Conservation (phyloP, 2,888 invertebrate genomes). For the Drosophila borborema region DNA sequence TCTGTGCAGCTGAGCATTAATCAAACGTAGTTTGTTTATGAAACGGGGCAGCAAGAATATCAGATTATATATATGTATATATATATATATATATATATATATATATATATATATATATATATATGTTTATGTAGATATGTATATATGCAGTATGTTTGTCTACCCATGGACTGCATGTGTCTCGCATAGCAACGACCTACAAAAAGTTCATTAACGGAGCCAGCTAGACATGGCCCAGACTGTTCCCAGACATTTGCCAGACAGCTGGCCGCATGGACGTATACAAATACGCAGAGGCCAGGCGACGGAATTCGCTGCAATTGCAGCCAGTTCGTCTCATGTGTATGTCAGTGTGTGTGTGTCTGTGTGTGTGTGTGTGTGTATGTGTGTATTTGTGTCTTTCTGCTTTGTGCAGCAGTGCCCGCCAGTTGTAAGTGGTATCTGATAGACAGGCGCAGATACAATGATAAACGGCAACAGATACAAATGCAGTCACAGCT, state of each 20-base stretch:
- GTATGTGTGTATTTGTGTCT: constrained; percentile 25
- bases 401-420: constrained; percentile 47
- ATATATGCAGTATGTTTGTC: constrained; percentile 35
- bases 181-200: constrained; percentile 85
- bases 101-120: constrained; percentile 25
- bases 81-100: too few relatives aligned
- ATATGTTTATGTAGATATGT: constrained; percentile 16
- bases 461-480: constrained; percentile 29
- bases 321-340: constrained; percentile 58
- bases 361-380: constrained; percentile 13
- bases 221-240: constrained; percentile 86
- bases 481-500: constrained; percentile 36
- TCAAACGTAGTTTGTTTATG: constrained; percentile 41
- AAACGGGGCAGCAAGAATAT: constrained; percentile 40
- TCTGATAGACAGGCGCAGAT: constrained; percentile 56
- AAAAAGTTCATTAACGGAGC: constrained; percentile 85
- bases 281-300: constrained; percentile 62
- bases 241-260: constrained; percentile 82
- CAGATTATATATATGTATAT: constrained; percentile 30
- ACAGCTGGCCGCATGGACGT: constrained; percentile 62
- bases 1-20: constrained; percentile 26
- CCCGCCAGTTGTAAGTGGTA: constrained; percentile 55
- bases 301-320: constrained; percentile 70
- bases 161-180: constrained; percentile 44
- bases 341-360: constrained; percentile 16